These are phyloP conservation scores for Cryptotermes secundus DNA, from an alignment of 1,140 invertebrate genomes.

Conservation along the genomic window DNA sequence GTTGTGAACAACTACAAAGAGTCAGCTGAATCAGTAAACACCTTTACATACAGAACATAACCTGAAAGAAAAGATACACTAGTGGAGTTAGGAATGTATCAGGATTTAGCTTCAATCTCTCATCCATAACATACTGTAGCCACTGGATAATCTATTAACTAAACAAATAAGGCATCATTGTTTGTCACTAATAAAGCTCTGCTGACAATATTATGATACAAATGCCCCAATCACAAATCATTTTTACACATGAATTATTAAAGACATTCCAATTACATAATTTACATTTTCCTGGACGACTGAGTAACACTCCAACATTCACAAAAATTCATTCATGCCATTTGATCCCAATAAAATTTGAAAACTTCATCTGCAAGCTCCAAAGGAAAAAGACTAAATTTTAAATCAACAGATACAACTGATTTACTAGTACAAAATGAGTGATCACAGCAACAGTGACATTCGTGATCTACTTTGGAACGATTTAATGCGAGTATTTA, in stretches of 20 bases:
- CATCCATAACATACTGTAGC: background rate
- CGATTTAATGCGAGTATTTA: background rate
- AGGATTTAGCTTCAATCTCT: background rate
- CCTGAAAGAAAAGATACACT: background rate
- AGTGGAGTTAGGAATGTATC: background rate
- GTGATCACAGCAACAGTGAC: background rate
- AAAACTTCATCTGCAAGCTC: background rate
- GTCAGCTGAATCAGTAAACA: constrained; percentile 1
- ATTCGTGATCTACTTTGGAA: background rate
- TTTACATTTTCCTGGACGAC: background rate
- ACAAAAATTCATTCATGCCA: background rate
- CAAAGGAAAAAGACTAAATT: background rate
- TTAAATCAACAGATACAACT: background rate
- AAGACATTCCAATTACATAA: background rate
- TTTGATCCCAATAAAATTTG: background rate
- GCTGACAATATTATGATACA: background rate
- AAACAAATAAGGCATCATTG: constrained; percentile 6
- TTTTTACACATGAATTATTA: background rate
- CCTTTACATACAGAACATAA: background rate
- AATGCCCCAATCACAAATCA: background rate
- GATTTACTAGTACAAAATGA: background rate
- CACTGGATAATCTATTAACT: background rate
- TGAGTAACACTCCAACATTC: background rate
- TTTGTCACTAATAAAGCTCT: constrained; percentile 8
- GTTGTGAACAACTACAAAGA: background rate